A percentile compares a stretch with the other conserved stretches of the same genome.
These are phyloP conservation scores for Eurypyga helias DNA, from an alignment of 2,113 vertebrate genomes.

Conservation along the genomic window DNA sequence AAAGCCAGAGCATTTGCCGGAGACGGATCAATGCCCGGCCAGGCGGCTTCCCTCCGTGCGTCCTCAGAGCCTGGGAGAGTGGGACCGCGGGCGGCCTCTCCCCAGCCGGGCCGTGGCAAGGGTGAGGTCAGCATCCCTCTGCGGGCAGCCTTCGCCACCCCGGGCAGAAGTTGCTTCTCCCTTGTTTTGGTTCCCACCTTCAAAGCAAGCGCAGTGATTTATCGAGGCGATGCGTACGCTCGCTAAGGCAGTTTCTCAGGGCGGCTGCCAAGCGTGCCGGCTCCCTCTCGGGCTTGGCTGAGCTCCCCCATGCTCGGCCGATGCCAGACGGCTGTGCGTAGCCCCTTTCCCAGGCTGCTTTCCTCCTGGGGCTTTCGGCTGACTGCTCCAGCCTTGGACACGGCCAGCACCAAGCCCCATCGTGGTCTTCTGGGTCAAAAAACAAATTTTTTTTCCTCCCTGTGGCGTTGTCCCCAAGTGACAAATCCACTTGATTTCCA, in stretches of 20 bases:
- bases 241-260: background rate
- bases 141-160: rapidly evolving
- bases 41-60: background rate
- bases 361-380: background rate
- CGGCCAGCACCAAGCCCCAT: background rate
- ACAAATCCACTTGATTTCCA: background rate
- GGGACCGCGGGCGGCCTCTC: rapidly evolving
- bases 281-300: background rate
- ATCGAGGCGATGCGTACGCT: background rate
- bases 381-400: background rate
- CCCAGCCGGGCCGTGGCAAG: rapidly evolving
- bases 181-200: background rate
- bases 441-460: background rate
- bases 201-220: background rate
- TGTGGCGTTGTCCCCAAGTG: background rate
- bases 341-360: constrained; percentile 26
- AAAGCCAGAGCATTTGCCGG: background rate
- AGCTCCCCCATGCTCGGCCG: rapidly evolving
- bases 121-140: background rate
- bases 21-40: rapidly evolving
- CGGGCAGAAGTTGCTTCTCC: background rate
- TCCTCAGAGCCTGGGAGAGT: background rate
- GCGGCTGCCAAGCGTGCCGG: background rate
- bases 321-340: background rate
- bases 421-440: background rate